Evolutionary conservation across 2,888 invertebrate species (phyloP).

Genomic region (Synanthedon andrenaeformis): DNA sequence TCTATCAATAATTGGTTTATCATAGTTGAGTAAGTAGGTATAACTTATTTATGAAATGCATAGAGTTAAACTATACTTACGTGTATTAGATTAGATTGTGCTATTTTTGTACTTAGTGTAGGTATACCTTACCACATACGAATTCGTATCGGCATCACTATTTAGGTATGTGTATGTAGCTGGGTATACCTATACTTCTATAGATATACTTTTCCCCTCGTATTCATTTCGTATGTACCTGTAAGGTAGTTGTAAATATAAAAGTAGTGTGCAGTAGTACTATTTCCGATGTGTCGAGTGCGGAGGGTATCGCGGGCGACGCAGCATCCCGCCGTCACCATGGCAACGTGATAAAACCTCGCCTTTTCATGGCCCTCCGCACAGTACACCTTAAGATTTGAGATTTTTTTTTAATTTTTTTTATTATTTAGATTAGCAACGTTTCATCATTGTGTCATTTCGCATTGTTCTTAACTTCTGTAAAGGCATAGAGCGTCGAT

Average conservation of each 20-base stretch:
- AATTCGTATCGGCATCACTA: too few species aligned
- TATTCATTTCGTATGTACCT: constrained; percentile 9
- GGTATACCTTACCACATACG: too few species aligned
- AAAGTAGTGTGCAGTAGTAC: constrained; percentile 36
- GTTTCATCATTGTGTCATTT: neutral
- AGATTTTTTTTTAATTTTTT: constrained; percentile 13
- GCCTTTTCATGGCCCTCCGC: constrained; percentile 62
- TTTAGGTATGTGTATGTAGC: too few species aligned
- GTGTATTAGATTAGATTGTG: too few species aligned
- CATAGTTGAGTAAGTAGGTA: too few species aligned
- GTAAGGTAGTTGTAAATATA: constrained; percentile 28
- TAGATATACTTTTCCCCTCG: neutral
- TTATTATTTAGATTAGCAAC: neutral
- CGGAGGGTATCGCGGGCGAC: constrained; percentile 51
- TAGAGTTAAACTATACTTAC: too few species aligned
- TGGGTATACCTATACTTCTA: too few species aligned
- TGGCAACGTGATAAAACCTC: constrained; percentile 70
- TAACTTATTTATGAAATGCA: too few species aligned
- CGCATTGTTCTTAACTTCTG: too few species aligned
- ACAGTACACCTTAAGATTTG: constrained; percentile 37
- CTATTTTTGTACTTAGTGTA: too few species aligned
- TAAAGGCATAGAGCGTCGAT: neutral
- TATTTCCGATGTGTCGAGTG: constrained; percentile 50
- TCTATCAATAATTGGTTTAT: too few species aligned
- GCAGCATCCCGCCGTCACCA: constrained; percentile 57